Conservation (phyloP, 2,888 invertebrate species). For the Mimas tiliae region DNA sequence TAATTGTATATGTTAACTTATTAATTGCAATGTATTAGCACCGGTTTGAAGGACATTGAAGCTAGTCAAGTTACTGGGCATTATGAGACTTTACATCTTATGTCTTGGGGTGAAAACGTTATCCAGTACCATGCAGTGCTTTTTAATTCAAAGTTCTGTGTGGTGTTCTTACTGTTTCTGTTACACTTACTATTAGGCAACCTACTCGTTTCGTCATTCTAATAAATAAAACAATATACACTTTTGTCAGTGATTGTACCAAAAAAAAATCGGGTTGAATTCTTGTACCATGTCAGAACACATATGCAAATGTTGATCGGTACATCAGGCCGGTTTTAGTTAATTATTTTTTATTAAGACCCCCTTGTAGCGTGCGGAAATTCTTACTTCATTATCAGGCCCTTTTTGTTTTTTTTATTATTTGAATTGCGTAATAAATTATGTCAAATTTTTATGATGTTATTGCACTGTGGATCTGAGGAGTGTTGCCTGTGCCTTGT, state of each 20-base stretch:
- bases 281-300: slow-evolving; percentile 55
- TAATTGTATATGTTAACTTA: not conserved
- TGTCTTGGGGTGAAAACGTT: too few species aligned
- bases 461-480: not conserved
- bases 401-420: slow-evolving; percentile 4
- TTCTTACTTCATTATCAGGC: not conserved
- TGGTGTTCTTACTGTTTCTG: too few species aligned
- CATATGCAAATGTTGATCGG: slow-evolving; percentile 60
- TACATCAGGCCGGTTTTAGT: slow-evolving; percentile 47
- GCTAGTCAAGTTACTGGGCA: too few species aligned
- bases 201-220: too few species aligned
- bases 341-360: slow-evolving; percentile 49
- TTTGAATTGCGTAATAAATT: slow-evolving; percentile 6
- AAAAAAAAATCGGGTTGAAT: slow-evolving; percentile 49
- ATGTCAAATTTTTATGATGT: not conserved
- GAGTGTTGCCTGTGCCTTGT: too few species aligned
- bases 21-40: too few species aligned
- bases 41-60: too few species aligned
- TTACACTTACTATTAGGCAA: too few species aligned
- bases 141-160: too few species aligned
- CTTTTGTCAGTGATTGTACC: slow-evolving; percentile 41
- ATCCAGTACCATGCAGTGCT: too few species aligned
- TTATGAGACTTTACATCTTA: too few species aligned
- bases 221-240: too few species aligned
- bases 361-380: slow-evolving; percentile 30